phyloP scores from a whole-genome alignment of 2,113 vertebrate species.

The Talpa occidentalis region DNA sequence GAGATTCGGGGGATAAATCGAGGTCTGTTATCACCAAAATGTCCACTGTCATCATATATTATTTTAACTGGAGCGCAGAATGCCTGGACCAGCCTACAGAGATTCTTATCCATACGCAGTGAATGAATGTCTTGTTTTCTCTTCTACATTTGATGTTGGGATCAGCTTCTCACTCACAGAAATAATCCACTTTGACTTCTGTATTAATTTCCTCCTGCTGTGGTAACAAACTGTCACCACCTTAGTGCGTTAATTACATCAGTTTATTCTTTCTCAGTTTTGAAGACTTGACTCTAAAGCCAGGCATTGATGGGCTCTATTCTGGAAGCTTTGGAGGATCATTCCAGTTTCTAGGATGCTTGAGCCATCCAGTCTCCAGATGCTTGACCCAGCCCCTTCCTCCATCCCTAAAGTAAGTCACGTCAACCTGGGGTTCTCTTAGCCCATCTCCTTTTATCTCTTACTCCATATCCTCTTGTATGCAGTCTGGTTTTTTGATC shows the following conservation, averaged over 20 bases:
- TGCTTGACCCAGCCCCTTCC: fast-evolving
- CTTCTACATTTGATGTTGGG: not conserved
- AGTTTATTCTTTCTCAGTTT: not conserved
- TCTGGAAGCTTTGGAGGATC: not conserved
- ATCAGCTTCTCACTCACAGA: not conserved
- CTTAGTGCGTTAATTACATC: not conserved
- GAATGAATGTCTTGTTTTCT: not conserved
- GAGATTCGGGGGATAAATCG: not conserved
- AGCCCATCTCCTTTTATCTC: not conserved
- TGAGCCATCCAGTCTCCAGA: too few species aligned
- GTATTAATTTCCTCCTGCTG: not conserved
- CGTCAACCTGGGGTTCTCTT: not conserved
- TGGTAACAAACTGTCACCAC: not conserved
- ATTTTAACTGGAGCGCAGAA: not conserved
- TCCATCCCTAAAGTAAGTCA: not conserved
- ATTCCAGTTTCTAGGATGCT: not conserved
- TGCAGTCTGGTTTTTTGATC: not conserved
- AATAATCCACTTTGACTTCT: not conserved
- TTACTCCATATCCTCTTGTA: not conserved
- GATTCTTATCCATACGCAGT: not conserved
- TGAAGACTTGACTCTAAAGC: not conserved
- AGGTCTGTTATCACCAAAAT: too few species aligned
- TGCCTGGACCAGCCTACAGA: too few species aligned
- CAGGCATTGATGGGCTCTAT: fast-evolving
- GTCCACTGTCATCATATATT: fast-evolving